These are phyloP conservation scores for Urocyon cinereoargenteus DNA, from an alignment of 2,797 vertebrate genomes.

Conservation along the genomic window DNA sequence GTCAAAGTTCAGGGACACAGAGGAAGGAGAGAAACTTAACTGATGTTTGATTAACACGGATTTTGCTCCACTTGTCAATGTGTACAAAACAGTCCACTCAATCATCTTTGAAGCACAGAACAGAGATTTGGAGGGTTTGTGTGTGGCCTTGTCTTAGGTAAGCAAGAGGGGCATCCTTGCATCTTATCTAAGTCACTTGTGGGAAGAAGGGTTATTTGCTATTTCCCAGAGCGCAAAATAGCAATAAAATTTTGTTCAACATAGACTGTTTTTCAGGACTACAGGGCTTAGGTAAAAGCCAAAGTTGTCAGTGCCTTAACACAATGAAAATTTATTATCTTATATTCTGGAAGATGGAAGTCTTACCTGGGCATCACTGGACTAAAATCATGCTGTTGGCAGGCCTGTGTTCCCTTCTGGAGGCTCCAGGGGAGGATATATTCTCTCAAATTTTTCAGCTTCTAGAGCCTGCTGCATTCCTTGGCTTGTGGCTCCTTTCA, in stretches of 20 bases:
- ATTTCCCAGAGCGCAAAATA: neutral
- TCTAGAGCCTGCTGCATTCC: neutral
- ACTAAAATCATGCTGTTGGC: neutral
- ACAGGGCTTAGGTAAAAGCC: neutral
- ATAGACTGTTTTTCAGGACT: neutral
- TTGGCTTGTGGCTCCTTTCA: neutral
- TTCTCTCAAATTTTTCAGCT: neutral
- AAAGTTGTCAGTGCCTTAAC: neutral
- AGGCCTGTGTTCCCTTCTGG: neutral
- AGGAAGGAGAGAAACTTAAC: neutral
- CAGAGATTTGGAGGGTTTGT: neutral
- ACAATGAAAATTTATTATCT: neutral
- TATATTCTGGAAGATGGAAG: neutral
- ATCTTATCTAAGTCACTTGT: neutral
- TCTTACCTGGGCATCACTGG: neutral
- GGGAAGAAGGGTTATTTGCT: neutral
- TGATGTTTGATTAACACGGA: neutral
- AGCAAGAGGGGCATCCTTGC: neutral
- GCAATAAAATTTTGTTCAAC: neutral
- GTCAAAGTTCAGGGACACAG: neutral
- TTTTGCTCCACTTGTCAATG: neutral
- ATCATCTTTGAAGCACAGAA: neutral
- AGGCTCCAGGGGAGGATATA: neutral
- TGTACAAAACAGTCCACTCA: neutral
- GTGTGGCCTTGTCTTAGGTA: neutral